Evolutionary conservation across 2,113 vertebrate species (phyloP), one percentile per base, ranked within the genome.

Genomic region (Chaenogobius annularis): DNA sequence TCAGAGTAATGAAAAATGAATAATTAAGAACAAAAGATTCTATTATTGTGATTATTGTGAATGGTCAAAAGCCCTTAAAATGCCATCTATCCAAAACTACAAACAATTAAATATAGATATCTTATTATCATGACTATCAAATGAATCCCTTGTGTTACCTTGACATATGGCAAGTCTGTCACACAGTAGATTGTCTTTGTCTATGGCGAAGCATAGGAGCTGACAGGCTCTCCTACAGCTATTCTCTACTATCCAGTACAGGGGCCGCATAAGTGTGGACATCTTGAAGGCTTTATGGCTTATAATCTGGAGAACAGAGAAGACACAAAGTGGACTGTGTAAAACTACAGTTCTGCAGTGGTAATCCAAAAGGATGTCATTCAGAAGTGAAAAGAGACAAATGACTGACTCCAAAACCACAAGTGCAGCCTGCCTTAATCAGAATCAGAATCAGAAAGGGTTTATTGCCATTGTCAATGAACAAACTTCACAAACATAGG

Each of bases 161-260:
- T 70, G 31, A 22, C 56, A 78, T 19, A 66, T 78, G 0, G 44
- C 37, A 50, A 72, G 15, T 10, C 47, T 74, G 13, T 87, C 71
- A 63, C 47, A 83, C 26, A 47, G 3, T 1, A 73, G 69, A 0
- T 15, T 35, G 23, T 79, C 82, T 7, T 19, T 35, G 23, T 79
- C 82, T 7, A 88, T 20, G 0, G 85, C 85, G 5, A 83, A 68
- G 72, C 85, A 92, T 66, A 94, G 84, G 5, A 87, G 59, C 71
- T 81, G 72, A 4, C 75, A 87, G 46, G 84, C 79, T 1, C 20
- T 80, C 2, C 62, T 48, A 56, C 12, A 87, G 79, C 88, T 88
- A 68, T 86, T 92, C 43, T 48, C 59, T 3, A 79, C 58, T 13
- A 87, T 48, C 5, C 64, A 77, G n/a, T 91, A 86, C 48, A 91